Percentiles rank a stretch among this genome's conserved stretches.
These are phyloP conservation scores for Caenorhabditis sulstoni DNA, from an alignment of 2,888 invertebrate genomes.

Conservation along the genomic window DNA sequence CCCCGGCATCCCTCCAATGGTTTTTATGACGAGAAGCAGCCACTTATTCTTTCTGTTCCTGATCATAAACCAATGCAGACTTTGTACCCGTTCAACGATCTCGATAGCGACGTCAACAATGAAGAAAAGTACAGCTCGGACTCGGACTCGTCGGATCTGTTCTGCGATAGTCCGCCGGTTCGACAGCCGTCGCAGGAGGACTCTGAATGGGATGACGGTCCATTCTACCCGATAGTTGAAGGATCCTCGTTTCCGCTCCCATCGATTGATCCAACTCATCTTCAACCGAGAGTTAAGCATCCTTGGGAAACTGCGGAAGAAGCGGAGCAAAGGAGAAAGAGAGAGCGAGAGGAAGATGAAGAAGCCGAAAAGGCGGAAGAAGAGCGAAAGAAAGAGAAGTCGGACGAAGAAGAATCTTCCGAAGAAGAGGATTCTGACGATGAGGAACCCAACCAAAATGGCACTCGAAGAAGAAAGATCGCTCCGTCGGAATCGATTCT, in stretches of 20 bases:
- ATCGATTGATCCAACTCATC: constrained; percentile 23
- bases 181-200: background rate
- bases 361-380: background rate
- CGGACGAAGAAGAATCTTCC: background rate
- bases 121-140: background rate
- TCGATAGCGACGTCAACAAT: background rate
- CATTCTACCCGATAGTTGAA: background rate
- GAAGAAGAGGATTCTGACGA: background rate
- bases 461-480: too few relatives aligned
- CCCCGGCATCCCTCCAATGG: background rate
- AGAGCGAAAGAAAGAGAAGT: background rate
- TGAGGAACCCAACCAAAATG: too few relatives aligned
- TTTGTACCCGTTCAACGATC: too few relatives aligned
- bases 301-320: constrained; percentile 39
- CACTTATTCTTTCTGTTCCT: background rate
- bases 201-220: background rate
- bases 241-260: background rate
- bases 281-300: constrained; percentile 6
- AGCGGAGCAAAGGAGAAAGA: background rate
- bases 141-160: constrained; percentile 14
- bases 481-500: too few relatives aligned
- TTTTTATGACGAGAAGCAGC: background rate
- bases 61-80: background rate
- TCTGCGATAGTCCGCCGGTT: too few relatives aligned
- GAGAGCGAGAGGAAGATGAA: constrained; percentile 7